These are phyloP conservation scores for Euura lappo DNA, from an alignment of 1,140 invertebrate genomes.

Conservation along the genomic window DNA sequence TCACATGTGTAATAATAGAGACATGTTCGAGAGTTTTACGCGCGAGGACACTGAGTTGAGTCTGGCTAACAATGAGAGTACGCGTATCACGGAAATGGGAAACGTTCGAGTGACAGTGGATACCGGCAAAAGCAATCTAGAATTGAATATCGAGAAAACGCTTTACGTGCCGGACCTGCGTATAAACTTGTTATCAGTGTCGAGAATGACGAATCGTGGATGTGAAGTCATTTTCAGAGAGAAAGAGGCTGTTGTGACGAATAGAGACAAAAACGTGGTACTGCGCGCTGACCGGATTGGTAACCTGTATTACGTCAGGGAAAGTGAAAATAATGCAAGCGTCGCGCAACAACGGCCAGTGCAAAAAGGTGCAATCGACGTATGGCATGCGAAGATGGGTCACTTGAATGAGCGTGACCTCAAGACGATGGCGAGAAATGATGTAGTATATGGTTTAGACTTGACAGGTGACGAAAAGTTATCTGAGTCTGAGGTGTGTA, in stretches of 20 bases:
- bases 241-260: constrained; percentile 3
- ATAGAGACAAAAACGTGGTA: not conserved
- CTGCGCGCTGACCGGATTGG: not conserved
- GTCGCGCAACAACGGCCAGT: not conserved
- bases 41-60: constrained; percentile 14
- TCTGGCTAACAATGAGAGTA: constrained; percentile 22
- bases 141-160: constrained; percentile 6
- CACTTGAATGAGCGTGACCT: not conserved
- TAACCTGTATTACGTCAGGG: not conserved
- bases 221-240: not conserved
- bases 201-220: constrained; percentile 1
- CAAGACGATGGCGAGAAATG: not conserved
- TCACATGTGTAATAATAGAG: constrained; percentile 24
- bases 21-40: constrained; percentile 19
- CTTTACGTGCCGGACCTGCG: constrained; percentile 16
- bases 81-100: constrained; percentile 19
- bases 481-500: constrained; percentile 38
- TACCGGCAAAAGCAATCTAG: constrained; percentile 8
- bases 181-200: constrained; percentile 15
- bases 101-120: constrained; percentile 19
- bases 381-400: not conserved
- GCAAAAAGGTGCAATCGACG: not conserved
- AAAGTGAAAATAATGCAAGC: not conserved
- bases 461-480: constrained; percentile 31
- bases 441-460: not conserved